Evolutionary conservation across 2,888 invertebrate genomes (phyloP), one percentile per base, ranked within the genome.

Genomic region (Caenorhabditis sp.): DNA sequence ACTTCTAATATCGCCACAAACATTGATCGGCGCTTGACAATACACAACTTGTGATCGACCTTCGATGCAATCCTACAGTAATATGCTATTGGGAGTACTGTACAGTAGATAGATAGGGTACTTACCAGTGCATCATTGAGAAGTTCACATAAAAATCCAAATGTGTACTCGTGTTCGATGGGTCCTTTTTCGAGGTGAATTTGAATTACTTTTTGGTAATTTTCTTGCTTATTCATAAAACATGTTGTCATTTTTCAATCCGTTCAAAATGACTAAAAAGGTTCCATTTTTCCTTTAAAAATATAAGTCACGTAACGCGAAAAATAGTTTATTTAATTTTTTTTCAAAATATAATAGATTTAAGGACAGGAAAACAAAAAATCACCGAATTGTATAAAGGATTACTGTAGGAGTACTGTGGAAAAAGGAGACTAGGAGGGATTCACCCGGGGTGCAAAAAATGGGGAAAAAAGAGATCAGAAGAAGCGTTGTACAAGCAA

Each of bases 1-100:
- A 61, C 81, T 75, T 57, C 77, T 70, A 58, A 80, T 66, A 59
- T 81, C 81, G 52, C 81, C 81, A 54, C 75, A 76, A 21, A 81
- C 70, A 38, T 73, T 70, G 20, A 81, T 54, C 2, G 78, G 77
- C 7, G 75, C 62, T 14, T 61, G 38, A 17, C 78, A 56, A 52
- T 70, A 66, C 21, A 71, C 71, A 10, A 75, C 72, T 43, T 31
- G 65, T n/a, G 52, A 57, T 31, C 57, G 52, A n/a, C 14, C 36
- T 31, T 62, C 50, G 52, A 70, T 56, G 21, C 27, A 36, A 27
- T 69, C 59, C 64, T 69, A 43, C 5, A 64, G 49, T 21, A 21
- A 59, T 5, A 25, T 31, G n/a, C n/a, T n/a, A n/a, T n/a, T n/a
- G n/a, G n/a, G n/a, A n/a, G n/a, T n/a, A n/a, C n/a, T n/a, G n/a